phyloP scores from a whole-genome alignment of 2,888 invertebrate species.

The Drosophila melanocephala region DNA sequence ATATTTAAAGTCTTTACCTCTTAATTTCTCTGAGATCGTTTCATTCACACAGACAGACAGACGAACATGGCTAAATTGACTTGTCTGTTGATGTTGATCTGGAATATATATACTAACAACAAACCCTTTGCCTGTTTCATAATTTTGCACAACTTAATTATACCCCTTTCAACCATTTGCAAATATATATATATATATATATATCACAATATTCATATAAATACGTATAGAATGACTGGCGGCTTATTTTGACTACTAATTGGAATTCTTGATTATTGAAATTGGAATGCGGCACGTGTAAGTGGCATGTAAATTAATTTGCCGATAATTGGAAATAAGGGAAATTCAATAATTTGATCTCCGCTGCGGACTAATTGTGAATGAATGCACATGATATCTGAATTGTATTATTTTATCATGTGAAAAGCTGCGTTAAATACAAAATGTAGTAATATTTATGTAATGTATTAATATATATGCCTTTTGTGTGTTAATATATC shows the following conservation, averaged over 20 bases:
- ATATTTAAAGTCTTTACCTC: background rate
- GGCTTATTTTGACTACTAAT: constrained; percentile 35
- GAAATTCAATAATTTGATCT: background rate
- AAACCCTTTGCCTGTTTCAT: background rate
- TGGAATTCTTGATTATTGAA: constrained; percentile 30
- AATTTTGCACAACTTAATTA: background rate
- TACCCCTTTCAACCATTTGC: background rate
- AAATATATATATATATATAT: background rate
- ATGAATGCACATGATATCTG: constrained; percentile 9
- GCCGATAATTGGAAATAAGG: constrained; percentile 46
- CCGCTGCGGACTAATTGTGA: constrained; percentile 36
- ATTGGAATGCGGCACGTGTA: constrained; percentile 7
- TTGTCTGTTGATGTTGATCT: background rate
- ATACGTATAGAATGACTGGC: background rate
- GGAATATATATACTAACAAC: background rate
- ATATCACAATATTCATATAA: background rate
- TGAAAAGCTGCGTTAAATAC: background rate
- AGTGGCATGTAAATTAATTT: constrained; percentile 47
- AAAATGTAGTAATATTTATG: background rate
- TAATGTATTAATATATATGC: background rate
- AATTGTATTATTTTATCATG: background rate
- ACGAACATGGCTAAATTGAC: background rate
- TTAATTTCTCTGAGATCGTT: background rate
- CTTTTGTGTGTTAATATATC: background rate
- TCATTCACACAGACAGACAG: background rate